Evolutionary conservation across 2,113 vertebrate genomes (phyloP).

Genomic region (Clinocottus analis): DNA sequence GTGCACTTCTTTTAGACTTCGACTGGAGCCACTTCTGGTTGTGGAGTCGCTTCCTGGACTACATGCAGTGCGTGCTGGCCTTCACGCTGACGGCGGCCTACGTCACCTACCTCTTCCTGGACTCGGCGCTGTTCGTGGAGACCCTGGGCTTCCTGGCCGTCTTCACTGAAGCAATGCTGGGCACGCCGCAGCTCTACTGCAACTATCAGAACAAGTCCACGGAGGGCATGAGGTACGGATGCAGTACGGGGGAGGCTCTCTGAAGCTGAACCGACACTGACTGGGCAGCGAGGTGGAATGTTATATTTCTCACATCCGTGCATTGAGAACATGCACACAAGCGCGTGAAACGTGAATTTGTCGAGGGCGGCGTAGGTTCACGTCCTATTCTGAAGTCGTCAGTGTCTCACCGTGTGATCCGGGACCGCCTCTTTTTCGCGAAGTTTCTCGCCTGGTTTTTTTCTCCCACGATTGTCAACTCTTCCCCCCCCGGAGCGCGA

Average conservation of each 20-base stretch:
- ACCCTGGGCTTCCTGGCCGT: conserved; percentile 93
- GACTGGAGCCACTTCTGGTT: conserved; percentile 95
- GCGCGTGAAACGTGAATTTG: too few relatives aligned
- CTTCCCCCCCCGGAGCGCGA: background rate
- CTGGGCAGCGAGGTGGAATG: background rate
- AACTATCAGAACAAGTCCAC: conserved; percentile 95
- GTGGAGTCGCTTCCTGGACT: conserved; percentile 95
- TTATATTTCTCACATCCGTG: background rate
- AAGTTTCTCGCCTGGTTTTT: background rate
- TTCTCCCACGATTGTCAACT: background rate
- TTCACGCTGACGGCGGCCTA: conserved; percentile 91
- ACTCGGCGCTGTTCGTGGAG: conserved; percentile 92
- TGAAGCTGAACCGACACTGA: background rate
- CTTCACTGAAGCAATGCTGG: conserved; percentile 95
- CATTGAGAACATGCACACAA: too few relatives aligned
- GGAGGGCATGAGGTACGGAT: conserved; percentile 93
- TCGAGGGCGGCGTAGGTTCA: too few relatives aligned
- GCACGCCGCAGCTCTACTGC: conserved; percentile 93
- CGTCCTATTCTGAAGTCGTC: background rate
- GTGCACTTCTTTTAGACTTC: conserved; percentile 85
- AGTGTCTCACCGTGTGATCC: too few relatives aligned
- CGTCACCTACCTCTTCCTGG: conserved; percentile 94
- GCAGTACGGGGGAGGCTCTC: background rate
- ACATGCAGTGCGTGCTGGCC: conserved; percentile 92
- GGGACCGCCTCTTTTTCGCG: too few relatives aligned